Evolutionary conservation across 2,888 invertebrate genomes (phyloP), one percentile per base, ranked within the genome.

Genomic region (Microchrysa polita): DNA sequence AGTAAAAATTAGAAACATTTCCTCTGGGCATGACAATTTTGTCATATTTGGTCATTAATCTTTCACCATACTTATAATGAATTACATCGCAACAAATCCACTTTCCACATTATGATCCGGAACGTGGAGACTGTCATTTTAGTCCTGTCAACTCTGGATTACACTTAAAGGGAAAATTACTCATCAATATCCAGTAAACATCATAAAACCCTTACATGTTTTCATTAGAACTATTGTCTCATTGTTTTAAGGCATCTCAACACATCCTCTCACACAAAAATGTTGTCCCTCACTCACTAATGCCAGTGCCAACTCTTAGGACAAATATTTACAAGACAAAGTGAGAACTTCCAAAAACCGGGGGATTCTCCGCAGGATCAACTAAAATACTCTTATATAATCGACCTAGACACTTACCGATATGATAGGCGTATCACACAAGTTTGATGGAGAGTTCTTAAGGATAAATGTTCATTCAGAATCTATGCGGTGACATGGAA

Each of bases 401-500:
- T 5, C 14, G 4, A 2, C 48, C 48, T 48, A 2, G 48, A n/a
- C 14, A n/a, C 16, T n/a, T 10, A 12, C 48, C 16, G 12, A 48
- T 48, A 48, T 48, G 48, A n/a, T 5, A n/a, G 48, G 48, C 48
- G 48, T 12, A 48, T n/a, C 48, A 4, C 48, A 48, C 12, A 12
- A 4, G 48, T 48, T 34, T 48, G 48, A 48, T 48, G 48, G 2
- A 48, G 48, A n/a, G 48, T 48, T 48, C 48, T 48, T 10, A 48
- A 48, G 48, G 48, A 48, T 4, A 4, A n/a, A 48, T n/a, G n/a
- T n/a, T n/a, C n/a, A n/a, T n/a, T n/a, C n/a, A n/a, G n/a, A n/a
- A n/a, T n/a, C n/a, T n/a, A 48, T 48, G 5, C 12, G 65, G 44
- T 65, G 42, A 65, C 65, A 65, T 65, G 65, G 65, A 65, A 65